Conservation (phyloP, 2,888 invertebrate genomes). For the Polyommatus icarus region DNA sequence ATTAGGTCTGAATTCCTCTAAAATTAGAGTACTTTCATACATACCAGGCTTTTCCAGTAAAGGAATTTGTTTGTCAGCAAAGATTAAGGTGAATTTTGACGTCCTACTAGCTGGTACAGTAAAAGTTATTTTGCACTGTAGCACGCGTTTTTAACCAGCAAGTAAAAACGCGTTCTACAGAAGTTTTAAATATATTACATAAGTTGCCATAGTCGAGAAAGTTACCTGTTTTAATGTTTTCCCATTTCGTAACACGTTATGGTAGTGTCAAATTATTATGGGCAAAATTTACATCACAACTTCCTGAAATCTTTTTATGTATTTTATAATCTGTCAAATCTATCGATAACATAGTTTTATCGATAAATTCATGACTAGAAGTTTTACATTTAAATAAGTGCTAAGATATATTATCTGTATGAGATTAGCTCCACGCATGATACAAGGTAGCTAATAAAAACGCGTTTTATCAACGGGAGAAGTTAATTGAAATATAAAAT, state of each 20-base stretch:
- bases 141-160: not conserved
- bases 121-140: not conserved
- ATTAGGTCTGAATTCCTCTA: not conserved
- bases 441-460: slow-evolving; percentile 12
- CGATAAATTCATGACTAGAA: not conserved
- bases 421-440: slow-evolving; percentile 9
- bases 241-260: not conserved
- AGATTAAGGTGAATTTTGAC: not conserved
- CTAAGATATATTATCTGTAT: not conserved
- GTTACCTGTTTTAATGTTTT: slow-evolving; percentile 2
- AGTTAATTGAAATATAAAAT: slow-evolving; percentile 40
- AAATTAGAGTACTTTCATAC: not conserved
- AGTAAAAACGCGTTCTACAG: not conserved
- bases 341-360: not conserved
- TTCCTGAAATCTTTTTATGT: not conserved
- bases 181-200: not conserved
- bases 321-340: not conserved
- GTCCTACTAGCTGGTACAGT: not conserved
- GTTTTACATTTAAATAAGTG: slow-evolving; percentile 9
- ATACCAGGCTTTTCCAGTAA: not conserved
- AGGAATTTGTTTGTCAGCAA: not conserved
- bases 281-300: not conserved
- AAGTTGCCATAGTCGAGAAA: not conserved
- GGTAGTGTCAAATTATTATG: not conserved
- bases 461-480: not conserved